These are phyloP conservation scores for Silurus asotus DNA, from an alignment of 2,113 vertebrate species.

Conservation along the genomic window DNA sequence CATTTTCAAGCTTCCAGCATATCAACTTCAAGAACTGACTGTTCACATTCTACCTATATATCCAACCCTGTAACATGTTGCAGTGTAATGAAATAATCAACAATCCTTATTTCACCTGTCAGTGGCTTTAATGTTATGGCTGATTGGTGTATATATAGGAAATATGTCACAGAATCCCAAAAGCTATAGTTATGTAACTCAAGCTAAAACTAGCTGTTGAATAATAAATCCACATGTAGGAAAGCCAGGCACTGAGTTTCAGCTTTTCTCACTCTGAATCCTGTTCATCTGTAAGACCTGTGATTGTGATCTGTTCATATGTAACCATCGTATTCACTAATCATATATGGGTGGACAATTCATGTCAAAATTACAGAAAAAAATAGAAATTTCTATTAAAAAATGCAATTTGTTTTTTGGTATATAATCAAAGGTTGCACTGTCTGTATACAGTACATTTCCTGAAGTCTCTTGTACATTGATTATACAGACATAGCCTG, in stretches of 20 bases:
- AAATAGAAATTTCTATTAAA: neutral
- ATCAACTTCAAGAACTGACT: too few species aligned
- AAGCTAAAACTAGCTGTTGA: neutral
- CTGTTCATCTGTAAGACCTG: neutral
- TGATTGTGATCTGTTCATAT: slow-evolving; percentile 3
- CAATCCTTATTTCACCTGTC: too few species aligned
- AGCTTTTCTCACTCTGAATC: neutral
- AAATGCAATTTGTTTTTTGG: neutral
- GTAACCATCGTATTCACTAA: neutral
- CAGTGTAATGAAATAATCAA: too few species aligned
- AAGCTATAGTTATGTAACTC: slow-evolving; percentile 9
- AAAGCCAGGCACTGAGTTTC: neutral
- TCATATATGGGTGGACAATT: neutral
- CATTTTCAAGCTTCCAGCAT: too few species aligned
- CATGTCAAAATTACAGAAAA: neutral
- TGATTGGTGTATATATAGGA: neutral
- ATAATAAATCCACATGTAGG: slow-evolving; percentile 1
- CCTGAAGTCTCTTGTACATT: neutral
- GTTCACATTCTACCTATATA: too few species aligned
- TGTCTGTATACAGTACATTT: neutral
- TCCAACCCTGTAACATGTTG: too few species aligned
- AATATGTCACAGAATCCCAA: neutral
- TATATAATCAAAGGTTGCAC: neutral
- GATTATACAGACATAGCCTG: neutral
- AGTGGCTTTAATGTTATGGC: too few species aligned